phyloP scores from a whole-genome alignment of 2,888 invertebrate species.

The Oscheius sp. region DNA sequence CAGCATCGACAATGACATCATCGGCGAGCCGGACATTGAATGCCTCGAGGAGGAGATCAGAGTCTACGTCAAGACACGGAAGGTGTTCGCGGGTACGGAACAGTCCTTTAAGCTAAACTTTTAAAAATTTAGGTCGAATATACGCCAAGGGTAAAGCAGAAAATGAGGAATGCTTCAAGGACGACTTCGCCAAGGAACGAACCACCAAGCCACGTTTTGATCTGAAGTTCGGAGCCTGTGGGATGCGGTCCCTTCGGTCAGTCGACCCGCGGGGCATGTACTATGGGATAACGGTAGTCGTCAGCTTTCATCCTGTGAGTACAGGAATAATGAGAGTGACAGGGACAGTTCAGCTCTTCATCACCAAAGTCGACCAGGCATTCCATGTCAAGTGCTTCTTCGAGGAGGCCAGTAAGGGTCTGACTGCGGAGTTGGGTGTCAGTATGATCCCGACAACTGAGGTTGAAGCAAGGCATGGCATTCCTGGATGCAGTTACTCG shows the following conservation, averaged over 20 bases:
- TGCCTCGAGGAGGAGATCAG: constrained; percentile 73
- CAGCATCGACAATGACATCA: constrained; percentile 72
- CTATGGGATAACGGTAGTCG: constrained; percentile 73
- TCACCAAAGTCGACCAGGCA: constrained; percentile 74
- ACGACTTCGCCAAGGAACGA: constrained; percentile 66
- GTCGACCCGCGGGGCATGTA: constrained; percentile 74
- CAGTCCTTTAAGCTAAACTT: constrained; percentile 1
- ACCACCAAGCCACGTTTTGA: constrained; percentile 72
- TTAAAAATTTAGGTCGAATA: constrained; percentile 65
- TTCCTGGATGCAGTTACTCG: constrained; percentile 73
- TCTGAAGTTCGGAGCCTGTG: constrained; percentile 69
- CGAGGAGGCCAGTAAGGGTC: constrained; percentile 72
- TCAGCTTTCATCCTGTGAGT: constrained; percentile 71
- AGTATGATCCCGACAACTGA: constrained; percentile 74
- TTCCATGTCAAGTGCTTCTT: constrained; percentile 74
- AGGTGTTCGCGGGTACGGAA: constrained; percentile 63
- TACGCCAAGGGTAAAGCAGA: constrained; percentile 73
- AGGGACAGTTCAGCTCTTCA: constrained; percentile 60
- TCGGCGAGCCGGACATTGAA: constrained; percentile 73
- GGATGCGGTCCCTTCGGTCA: constrained; percentile 73
- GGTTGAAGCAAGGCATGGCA: constrained; percentile 71
- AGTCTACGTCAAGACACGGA: constrained; percentile 72
- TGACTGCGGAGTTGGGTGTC: constrained; percentile 73
- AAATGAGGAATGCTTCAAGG: constrained; percentile 68
- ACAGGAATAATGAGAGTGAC: too few species aligned